Evolutionary conservation across 2,113 vertebrate species (phyloP).

Genomic region (Accipiter cooperii): DNA sequence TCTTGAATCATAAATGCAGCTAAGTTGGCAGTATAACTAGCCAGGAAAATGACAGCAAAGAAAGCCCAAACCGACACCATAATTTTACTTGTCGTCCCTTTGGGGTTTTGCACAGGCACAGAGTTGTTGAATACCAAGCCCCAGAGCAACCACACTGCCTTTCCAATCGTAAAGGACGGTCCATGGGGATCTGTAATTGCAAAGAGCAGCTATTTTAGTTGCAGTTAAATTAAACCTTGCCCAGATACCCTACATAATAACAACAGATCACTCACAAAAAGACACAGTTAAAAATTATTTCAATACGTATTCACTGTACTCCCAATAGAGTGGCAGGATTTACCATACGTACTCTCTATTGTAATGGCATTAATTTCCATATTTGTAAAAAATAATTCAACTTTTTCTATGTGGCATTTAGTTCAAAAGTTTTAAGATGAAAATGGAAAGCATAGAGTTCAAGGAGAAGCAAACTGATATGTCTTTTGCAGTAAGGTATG

Average conservation of each 20-base stretch:
- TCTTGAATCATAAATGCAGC: slow-evolving; percentile 99
- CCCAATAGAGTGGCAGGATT: neutral
- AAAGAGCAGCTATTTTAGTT: neutral
- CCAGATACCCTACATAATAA: neutral
- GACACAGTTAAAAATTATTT: neutral
- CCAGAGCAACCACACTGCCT: slow-evolving; percentile 98
- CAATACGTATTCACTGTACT: neutral
- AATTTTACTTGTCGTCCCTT: slow-evolving; percentile 97
- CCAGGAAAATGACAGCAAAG: slow-evolving; percentile 98
- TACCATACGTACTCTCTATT: neutral
- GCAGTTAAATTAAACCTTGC: neutral
- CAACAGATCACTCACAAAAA: neutral
- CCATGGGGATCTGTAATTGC: slow-evolving; percentile 85
- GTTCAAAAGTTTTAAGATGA: neutral
- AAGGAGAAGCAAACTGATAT: neutral
- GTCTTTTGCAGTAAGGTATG: neutral
- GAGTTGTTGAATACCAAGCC: slow-evolving; percentile 99
- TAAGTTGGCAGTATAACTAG: slow-evolving; percentile 97
- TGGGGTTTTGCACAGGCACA: slow-evolving; percentile 96
- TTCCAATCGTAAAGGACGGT: slow-evolving; percentile 96
- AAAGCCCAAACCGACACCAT: slow-evolving; percentile 99
- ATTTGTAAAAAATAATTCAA: neutral
- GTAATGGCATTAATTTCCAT: neutral
- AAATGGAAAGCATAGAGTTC: neutral
- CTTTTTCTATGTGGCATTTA: neutral